phyloP scores from a whole-genome alignment of 2,113 vertebrate genomes.

The Carlito syrichta region DNA sequence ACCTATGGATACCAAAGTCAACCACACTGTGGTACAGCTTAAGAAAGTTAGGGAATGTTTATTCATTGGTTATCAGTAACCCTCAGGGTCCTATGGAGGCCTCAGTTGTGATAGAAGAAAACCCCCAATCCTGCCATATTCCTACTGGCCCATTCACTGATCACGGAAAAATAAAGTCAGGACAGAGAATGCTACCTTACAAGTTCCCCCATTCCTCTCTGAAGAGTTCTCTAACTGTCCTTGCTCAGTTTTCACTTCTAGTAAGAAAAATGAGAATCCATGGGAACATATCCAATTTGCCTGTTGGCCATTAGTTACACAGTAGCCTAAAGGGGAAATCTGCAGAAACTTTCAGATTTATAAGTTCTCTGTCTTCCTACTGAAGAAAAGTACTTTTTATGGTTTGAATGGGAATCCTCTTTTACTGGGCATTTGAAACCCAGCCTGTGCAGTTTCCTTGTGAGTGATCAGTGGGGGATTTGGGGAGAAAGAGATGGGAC shows the following conservation, averaged over 20 bases:
- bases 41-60: not conserved
- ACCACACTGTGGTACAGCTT: not conserved
- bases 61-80: not conserved
- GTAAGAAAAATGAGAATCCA: not conserved
- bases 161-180: not conserved
- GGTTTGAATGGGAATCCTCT: not conserved
- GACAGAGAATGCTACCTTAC: not conserved
- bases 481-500: not conserved
- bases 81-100: not conserved
- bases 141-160: not conserved
- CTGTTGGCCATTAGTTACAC: not conserved
- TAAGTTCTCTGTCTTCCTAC: not conserved
- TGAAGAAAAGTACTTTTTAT: not conserved
- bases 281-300: not conserved
- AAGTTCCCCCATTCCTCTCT: not conserved
- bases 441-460: not conserved
- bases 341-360: not conserved
- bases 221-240: not conserved
- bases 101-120: not conserved
- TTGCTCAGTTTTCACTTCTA: not conserved
- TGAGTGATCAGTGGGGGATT: not conserved
- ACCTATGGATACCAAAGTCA: not conserved
- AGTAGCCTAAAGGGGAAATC: not conserved
- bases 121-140: fast-evolving
- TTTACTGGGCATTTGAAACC: not conserved